phyloP scores from a whole-genome alignment of 2,113 vertebrate species.

The Octodon degus region DNA sequence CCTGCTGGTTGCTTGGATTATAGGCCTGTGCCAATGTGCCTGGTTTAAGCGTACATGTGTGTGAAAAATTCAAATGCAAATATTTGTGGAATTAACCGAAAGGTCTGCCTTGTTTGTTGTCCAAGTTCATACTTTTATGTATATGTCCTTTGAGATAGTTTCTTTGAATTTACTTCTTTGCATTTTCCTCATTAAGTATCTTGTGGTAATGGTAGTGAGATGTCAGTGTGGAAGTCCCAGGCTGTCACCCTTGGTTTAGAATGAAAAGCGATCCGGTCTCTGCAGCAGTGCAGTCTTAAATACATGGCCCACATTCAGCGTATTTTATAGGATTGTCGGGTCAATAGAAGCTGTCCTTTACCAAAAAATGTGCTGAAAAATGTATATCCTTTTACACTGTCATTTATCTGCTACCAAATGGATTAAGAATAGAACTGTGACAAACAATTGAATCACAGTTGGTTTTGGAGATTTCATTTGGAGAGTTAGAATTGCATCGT shows the following conservation, averaged over 20 bases:
- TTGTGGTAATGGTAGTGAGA: neutral
- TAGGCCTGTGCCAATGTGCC: too few relatives aligned
- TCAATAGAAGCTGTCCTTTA: neutral
- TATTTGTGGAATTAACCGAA: neutral
- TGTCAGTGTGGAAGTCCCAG: neutral
- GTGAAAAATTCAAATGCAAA: conserved; percentile 14
- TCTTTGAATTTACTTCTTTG: neutral
- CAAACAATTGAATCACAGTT: neutral
- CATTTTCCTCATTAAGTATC: neutral
- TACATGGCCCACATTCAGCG: neutral
- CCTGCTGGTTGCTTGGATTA: too few relatives aligned
- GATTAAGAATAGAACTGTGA: neutral
- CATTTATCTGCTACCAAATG: neutral
- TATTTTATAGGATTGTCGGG: neutral
- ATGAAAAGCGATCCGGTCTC: neutral
- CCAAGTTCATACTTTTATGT: neutral
- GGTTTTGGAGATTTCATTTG: neutral
- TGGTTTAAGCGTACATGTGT: too few relatives aligned
- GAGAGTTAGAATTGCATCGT: neutral
- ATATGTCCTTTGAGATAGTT: neutral
- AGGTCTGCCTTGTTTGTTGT: neutral
- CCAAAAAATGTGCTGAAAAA: neutral
- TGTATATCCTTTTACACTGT: neutral
- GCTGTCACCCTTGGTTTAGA: neutral
- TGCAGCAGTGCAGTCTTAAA: neutral